Evolutionary conservation across 2,797 vertebrate species (phyloP).

Genomic region (Falco berigora): DNA sequence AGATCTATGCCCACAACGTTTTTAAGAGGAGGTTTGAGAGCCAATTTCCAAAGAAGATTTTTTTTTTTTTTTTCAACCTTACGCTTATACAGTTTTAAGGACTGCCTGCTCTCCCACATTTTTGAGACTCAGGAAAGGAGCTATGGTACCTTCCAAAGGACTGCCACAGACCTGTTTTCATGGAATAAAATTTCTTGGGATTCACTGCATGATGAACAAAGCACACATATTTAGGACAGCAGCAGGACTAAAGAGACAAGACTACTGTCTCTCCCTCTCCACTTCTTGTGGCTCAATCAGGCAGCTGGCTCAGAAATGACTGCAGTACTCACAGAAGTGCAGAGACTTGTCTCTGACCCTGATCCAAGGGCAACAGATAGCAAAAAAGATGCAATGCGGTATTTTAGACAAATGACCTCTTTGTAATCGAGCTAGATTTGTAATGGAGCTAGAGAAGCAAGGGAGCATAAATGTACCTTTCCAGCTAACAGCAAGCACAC

Average conservation of each 20-base stretch:
- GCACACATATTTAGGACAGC: not conserved
- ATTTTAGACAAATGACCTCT: not conserved
- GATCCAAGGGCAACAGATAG: not conserved
- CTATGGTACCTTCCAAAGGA: not conserved
- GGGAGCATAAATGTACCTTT: not conserved
- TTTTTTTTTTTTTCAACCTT: not conserved
- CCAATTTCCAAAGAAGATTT: not conserved
- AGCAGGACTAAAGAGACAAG: not conserved
- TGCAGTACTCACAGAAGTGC: not conserved
- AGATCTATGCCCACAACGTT: not conserved
- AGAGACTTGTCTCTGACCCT: not conserved
- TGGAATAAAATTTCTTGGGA: not conserved
- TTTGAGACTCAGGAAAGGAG: not conserved
- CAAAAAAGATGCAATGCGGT: not conserved
- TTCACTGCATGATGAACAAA: not conserved
- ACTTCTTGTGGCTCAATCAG: not conserved
- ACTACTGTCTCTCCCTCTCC: not conserved
- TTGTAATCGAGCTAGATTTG: not conserved
- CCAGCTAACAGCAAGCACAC: not conserved
- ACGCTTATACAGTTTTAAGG: not conserved
- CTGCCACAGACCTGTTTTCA: not conserved
- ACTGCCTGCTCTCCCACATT: not conserved
- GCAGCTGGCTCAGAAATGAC: not conserved
- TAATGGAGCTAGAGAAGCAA: not conserved
- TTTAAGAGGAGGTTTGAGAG: not conserved